phyloP scores from a whole-genome alignment of 2,113 vertebrate genomes.

The Hydrolagus affinis region DNA sequence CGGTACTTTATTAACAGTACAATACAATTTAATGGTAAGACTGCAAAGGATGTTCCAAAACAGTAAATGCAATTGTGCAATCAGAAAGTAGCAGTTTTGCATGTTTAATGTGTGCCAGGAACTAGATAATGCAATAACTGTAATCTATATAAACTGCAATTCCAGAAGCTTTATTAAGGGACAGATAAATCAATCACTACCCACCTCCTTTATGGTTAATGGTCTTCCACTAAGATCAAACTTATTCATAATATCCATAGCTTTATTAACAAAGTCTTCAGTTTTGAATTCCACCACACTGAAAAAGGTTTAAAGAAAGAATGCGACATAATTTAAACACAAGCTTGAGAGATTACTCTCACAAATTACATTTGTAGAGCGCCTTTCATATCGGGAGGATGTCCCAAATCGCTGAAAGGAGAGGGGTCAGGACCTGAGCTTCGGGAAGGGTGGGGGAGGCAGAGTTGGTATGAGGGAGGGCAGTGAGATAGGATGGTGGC shows the following conservation, averaged over 20 bases:
- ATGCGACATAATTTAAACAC: conserved; percentile 40
- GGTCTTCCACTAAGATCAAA: conserved; percentile 89
- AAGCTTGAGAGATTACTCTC: conserved; percentile 37
- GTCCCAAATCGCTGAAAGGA: no score
- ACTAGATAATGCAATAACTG: not conserved
- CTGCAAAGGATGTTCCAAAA: no score
- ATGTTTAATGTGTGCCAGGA: not conserved
- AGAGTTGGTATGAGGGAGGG: no score
- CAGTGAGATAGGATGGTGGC: no score
- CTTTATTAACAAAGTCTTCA: conserved; percentile 96
- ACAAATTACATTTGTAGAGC: no score
- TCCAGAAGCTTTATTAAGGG: not conserved
- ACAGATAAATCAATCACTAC: conserved; percentile 18
- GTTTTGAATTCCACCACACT: conserved; percentile 99
- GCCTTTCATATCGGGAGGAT: no score
- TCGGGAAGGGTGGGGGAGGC: no score
- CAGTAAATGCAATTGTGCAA: no score
- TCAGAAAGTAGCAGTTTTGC: no score
- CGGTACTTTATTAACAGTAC: no score
- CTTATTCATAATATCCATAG: conserved; percentile 90
- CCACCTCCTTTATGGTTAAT: conserved; percentile 94
- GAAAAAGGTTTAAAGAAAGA: conserved; percentile 40
- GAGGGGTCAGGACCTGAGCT: no score
- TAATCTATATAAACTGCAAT: not conserved
- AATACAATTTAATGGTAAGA: no score